These are phyloP conservation scores for Peromyscus melanophrys DNA, from an alignment of 2,797 vertebrate species.

Conservation along the genomic window DNA sequence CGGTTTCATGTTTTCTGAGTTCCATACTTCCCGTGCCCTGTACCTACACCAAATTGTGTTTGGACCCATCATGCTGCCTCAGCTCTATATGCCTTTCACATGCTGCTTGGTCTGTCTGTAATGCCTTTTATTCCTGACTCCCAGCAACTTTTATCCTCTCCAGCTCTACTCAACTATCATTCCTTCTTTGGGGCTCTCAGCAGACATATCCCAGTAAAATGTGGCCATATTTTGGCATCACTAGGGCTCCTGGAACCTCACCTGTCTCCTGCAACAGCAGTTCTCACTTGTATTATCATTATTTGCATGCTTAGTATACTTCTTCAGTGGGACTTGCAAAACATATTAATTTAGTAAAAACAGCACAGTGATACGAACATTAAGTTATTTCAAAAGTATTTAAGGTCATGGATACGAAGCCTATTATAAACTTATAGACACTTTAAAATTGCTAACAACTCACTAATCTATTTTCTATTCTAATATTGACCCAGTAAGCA, in stretches of 20 bases:
- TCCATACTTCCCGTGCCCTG: background rate
- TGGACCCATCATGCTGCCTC: background rate
- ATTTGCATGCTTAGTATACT: background rate
- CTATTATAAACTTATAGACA: background rate
- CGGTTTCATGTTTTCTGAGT: background rate
- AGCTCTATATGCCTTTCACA: background rate
- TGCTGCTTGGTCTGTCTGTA: background rate
- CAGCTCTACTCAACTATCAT: background rate
- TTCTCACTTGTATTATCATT: background rate
- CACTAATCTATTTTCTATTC: background rate
- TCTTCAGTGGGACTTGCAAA: background rate
- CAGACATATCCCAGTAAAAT: background rate
- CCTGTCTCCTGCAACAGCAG: background rate
- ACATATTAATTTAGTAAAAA: slow-evolving; percentile 16
- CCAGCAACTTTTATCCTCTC: background rate
- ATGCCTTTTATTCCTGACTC: background rate
- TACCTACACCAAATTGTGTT: background rate
- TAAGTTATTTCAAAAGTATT: background rate
- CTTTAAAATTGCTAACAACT: background rate
- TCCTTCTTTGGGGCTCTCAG: background rate
- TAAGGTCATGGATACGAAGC: background rate
- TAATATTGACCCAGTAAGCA: background rate
- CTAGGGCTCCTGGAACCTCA: background rate
- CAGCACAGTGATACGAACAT: background rate
- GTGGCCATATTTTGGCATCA: too few relatives aligned